Evolutionary conservation across 2,113 vertebrate genomes (phyloP), one percentile per base, ranked within the genome.

Genomic region (Pygathrix nemaeus): DNA sequence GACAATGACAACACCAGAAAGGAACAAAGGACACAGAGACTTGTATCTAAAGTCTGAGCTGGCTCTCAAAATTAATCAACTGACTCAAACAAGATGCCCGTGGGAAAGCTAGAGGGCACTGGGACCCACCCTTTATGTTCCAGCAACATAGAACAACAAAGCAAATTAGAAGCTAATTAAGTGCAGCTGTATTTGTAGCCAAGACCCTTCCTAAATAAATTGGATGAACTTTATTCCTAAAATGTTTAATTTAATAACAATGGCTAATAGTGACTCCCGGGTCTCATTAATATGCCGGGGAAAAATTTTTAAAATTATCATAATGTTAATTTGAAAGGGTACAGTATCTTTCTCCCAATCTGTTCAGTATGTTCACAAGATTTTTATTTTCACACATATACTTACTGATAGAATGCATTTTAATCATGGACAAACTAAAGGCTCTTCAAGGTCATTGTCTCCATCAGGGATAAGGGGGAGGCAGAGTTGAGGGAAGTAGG

Each of bases 271-370:
- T 68, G 20, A 66, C 25, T 93, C 40, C 13, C 23, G 13, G 6
- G 43, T 64, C 6, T 76, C 73, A 87, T 87, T 70, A 61, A 66
- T 59, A 90, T 93, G n/a, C n/a, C 7, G 21, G 38, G 43, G 25
- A 40, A 80, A 88, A 18, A 95, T 88, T 93, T 86, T 94, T 75
- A 20, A 88, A 84, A 96, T 80, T 92, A 82, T 75, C 91, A 73
- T 81, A 72, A 93, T 57, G 40, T 48, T 96, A 59, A 94, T 96
- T 96, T 93, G 23, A 96, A 92, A 72, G 40, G 20, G 2, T 45
- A 50, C 3, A 16, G 20, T 80, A 7, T 92, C 87, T 96, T 94
- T 76, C 35, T 90, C 90, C 40, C 27, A 90, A 75, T 93, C 81
- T 45, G 66, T 21, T 76, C 52, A 32, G 40, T 61, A 38, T 75